Base-by-base conservation (phyloP, 2,888 invertebrate genomes). In the Ochlodes sylvanus region DNA sequence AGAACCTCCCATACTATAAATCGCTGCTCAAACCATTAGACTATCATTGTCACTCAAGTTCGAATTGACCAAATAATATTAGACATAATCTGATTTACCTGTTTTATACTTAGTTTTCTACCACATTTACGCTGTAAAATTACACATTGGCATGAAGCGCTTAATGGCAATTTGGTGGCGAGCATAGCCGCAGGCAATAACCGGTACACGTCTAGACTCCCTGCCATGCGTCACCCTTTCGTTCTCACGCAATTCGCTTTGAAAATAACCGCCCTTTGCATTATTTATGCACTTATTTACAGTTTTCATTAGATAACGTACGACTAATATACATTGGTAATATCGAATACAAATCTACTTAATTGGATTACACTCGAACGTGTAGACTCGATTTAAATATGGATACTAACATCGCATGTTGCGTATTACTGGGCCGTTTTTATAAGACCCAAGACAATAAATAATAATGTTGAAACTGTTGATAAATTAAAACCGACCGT, bases 161-260 rank as follows among this genome's bases (percentile, higher is more conserved):
- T 21, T 41, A 63, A 47, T 57, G 50, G 50, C 38, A 38, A 38
- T 57, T 19, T 47, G 19, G 42, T 44, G 2, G n/a, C 57, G 15
- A 15, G 38, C 57, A 21, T 57, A n/a, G n/a, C 64, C 64, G 57
- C 47, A 57, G 57, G 64, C 64, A 38, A 19, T 12, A 34, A 50
- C 64, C 57, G 47, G 57, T 57, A 65, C n/a, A 58, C 81, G 89
- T 86, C 86, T 87, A 87, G 88, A 86, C 88, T 78, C 71, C 72
- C 79, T 78, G 77, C 78, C 76, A 82, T 87, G 88, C 89, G 89
- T 88, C 89, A 86, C 89, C 86, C 88, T 76, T 72, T 76, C 74
- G 82, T 86, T 88, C 90, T 85, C 91, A 89, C 90, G 90, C 90
- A 88, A 90, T 80, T 74, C 76, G 80, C 85, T 87, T 87, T 87